Conservation (phyloP, 2,888 invertebrate genomes). For the Troides oblongomaculatus region DNA sequence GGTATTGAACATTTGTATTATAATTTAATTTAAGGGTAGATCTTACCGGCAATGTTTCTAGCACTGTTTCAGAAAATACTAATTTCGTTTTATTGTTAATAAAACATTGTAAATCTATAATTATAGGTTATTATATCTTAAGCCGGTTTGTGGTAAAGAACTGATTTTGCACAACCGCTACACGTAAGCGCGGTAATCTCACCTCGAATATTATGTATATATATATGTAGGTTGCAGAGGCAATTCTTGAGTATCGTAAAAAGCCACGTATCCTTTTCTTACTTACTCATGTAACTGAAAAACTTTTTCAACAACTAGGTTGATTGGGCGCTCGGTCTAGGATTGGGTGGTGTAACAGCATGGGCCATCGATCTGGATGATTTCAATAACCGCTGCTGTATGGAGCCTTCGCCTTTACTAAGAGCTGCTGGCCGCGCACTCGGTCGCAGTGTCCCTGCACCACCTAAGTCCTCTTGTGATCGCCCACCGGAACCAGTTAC, state of each 20-base stretch:
- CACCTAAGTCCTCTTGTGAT: conserved; percentile 81
- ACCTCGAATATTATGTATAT: no score
- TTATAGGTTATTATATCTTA: no score
- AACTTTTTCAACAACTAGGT: conserved; percentile 62
- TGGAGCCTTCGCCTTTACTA: conserved; percentile 88
- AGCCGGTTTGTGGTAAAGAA: no score
- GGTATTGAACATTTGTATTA: conserved; percentile 54
- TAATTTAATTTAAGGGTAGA: not conserved
- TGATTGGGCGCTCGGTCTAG: conserved; percentile 85
- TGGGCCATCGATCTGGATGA: conserved; percentile 95
- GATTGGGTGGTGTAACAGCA: conserved; percentile 90
- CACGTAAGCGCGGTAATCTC: no score
- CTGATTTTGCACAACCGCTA: no score
- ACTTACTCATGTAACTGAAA: not conserved
- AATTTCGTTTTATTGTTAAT: no score
- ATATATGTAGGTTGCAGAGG: no score
- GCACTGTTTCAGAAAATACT: no score
- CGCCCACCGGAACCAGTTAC: conserved; percentile 87
- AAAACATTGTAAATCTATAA: no score
- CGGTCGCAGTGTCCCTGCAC: conserved; percentile 77
- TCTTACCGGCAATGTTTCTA: not conserved
- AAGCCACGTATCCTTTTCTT: not conserved
- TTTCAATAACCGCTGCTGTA: conserved; percentile 91
- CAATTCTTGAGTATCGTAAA: not conserved
- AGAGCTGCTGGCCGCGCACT: conserved; percentile 88